phyloP scores from a whole-genome alignment of 1,140 invertebrate species.

The Scaptomyza montana region DNA sequence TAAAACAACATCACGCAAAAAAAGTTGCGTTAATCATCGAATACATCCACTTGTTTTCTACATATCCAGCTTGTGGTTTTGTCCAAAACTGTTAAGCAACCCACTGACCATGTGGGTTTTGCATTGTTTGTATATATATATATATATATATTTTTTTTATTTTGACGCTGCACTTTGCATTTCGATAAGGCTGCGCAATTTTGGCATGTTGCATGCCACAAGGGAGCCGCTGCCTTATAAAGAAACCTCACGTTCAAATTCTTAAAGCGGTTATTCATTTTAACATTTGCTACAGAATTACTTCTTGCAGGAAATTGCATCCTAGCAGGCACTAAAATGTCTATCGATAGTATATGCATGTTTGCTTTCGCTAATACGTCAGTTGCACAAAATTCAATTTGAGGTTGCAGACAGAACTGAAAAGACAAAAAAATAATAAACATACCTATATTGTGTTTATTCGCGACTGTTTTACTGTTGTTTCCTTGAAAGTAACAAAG shows the following conservation, averaged over 20 bases:
- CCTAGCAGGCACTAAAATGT: no score
- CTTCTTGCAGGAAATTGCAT: no score
- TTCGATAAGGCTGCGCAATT: constrained; percentile 25
- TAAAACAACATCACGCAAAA: background rate
- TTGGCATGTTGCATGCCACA: constrained; percentile 5
- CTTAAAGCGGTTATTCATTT: no score
- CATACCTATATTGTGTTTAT: no score
- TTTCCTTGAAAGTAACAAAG: no score
- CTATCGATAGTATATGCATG: no score
- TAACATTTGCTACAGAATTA: no score
- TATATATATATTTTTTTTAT: constrained; percentile 5
- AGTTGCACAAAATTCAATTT: no score
- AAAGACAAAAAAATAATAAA: no score
- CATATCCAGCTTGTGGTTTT: constrained; percentile 68
- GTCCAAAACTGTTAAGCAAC: constrained; percentile 58
- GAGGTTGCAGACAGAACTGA: no score
- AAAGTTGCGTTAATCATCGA: background rate
- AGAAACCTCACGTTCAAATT: background rate
- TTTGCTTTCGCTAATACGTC: no score
- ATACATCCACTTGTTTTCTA: constrained; percentile 41
- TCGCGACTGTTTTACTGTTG: no score
- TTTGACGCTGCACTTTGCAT: constrained; percentile 26
- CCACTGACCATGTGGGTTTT: constrained; percentile 43
- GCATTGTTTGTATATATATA: background rate
- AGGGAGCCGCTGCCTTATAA: constrained; percentile 10